phyloP scores from a whole-genome alignment of 1,140 invertebrate genomes.

The Spodoptera litura region DNA sequence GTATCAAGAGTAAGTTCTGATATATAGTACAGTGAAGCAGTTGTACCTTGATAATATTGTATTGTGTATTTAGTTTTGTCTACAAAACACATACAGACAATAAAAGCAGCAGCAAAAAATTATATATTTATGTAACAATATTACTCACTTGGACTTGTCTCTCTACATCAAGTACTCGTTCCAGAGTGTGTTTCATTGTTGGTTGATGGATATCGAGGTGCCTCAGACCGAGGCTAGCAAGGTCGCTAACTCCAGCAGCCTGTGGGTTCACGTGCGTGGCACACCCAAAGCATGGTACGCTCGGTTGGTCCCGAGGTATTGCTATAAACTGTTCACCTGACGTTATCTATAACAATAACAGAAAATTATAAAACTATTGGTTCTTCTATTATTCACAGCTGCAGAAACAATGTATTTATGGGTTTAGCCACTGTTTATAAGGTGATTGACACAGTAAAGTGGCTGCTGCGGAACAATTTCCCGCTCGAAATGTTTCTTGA shows the following conservation, averaged over 20 bases:
- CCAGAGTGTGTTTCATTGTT: slow-evolving; percentile 66
- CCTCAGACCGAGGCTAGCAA: slow-evolving; percentile 70
- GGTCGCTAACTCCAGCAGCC: slow-evolving; percentile 76
- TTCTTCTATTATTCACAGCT: too few relatives aligned
- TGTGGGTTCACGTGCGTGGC: slow-evolving; percentile 74
- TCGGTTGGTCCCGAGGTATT: slow-evolving; percentile 67
- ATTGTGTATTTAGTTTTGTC: not conserved
- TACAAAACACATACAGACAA: too few relatives aligned
- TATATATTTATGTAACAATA: not conserved
- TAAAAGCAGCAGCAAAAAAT: too few relatives aligned
- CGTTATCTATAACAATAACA: slow-evolving; percentile 65
- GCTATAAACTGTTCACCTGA: slow-evolving; percentile 85
- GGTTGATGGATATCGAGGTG: slow-evolving; percentile 80
- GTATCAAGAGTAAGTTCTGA: too few relatives aligned
- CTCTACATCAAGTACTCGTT: slow-evolving; percentile 76
- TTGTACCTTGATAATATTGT: too few relatives aligned
- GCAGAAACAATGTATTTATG: too few relatives aligned
- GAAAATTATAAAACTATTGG: too few relatives aligned
- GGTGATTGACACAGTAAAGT: too few relatives aligned
- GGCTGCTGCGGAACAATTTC: too few relatives aligned
- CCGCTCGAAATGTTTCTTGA: too few relatives aligned
- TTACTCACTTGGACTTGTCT: slow-evolving; percentile 81
- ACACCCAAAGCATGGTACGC: slow-evolving; percentile 75
- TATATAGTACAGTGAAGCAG: too few relatives aligned
- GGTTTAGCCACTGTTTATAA: too few relatives aligned